Evolutionary conservation across 2,888 invertebrate genomes (phyloP).

Genomic region (Adela reaumurella): DNA sequence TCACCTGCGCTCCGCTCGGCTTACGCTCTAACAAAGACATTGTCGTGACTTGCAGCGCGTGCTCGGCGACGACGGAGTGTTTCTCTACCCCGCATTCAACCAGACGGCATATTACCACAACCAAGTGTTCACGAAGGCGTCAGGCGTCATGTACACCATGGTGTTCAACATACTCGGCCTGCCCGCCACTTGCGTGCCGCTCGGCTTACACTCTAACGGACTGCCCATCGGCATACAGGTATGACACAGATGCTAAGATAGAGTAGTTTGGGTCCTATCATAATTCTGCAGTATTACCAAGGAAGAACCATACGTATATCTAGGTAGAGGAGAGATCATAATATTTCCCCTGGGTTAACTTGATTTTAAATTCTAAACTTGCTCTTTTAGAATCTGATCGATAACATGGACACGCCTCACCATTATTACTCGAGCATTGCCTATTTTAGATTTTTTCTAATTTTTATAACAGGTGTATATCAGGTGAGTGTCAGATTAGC

Average conservation of each 20-base stretch:
- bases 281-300: too few species aligned
- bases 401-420: too few species aligned
- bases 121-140: constrained; percentile 54
- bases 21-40: constrained; percentile 16
- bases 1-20: constrained; percentile 71
- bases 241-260: constrained; percentile 3
- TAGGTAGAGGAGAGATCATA: too few species aligned
- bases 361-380: too few species aligned
- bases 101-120: constrained; percentile 63
- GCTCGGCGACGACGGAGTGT: constrained; percentile 67
- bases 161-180: constrained; percentile 69
- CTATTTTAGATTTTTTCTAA: too few species aligned
- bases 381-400: too few species aligned
- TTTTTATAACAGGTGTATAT: too few species aligned
- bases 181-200: constrained; percentile 73
- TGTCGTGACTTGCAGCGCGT: constrained; percentile 31
- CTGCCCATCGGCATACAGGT: constrained; percentile 78
- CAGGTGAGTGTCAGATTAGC: too few species aligned
- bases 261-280: too few species aligned
- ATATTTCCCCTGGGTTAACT: too few species aligned
- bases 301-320: too few species aligned
- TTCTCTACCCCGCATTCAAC: constrained; percentile 69
- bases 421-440: too few species aligned
- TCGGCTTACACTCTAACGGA: constrained; percentile 59
- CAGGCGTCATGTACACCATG: constrained; percentile 62